A percentile compares a stretch with the other conserved stretches of the same genome.
phyloP scores from a whole-genome alignment of 2,113 vertebrate species.

The Vombatus ursinus region DNA sequence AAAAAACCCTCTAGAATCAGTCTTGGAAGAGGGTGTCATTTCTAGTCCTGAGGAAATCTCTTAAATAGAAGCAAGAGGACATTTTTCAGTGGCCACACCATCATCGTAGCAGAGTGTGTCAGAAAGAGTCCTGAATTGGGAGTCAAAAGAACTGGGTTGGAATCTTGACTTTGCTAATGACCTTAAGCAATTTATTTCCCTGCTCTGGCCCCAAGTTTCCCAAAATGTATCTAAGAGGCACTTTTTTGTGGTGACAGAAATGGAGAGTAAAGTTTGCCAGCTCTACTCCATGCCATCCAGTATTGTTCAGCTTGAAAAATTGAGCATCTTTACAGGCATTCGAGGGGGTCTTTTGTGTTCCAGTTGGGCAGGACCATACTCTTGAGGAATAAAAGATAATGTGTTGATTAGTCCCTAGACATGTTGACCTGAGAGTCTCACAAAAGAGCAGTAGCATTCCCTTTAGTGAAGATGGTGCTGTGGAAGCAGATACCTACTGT shows the following conservation, averaged over 20 bases:
- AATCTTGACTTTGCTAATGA: not conserved
- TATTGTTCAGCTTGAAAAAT: not conserved
- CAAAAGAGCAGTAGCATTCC: not conserved
- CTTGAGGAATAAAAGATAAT: not conserved
- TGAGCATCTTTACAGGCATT: not conserved
- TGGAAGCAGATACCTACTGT: not conserved
- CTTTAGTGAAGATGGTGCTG: not conserved
- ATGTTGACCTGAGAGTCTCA: not conserved
- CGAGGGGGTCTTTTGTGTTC: not conserved
- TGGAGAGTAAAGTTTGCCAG: not conserved
- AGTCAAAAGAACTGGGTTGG: not conserved
- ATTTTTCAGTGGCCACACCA: not conserved
- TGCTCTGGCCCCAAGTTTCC: not conserved
- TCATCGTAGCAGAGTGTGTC: not conserved
- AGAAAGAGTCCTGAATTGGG: not conserved
- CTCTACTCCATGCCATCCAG: not conserved
- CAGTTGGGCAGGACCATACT: not conserved
- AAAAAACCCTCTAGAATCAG: conserved; percentile 2
- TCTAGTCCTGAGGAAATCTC: not conserved
- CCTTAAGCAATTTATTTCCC: not conserved
- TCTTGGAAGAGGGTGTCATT: conserved; percentile 19
- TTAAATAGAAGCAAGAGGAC: not conserved
- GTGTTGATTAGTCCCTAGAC: not conserved
- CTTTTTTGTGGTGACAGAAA: not conserved
- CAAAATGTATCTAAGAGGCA: not conserved